Evolutionary conservation across 2,888 invertebrate genomes (phyloP).

Genomic region (Cremastinae sp.): DNA sequence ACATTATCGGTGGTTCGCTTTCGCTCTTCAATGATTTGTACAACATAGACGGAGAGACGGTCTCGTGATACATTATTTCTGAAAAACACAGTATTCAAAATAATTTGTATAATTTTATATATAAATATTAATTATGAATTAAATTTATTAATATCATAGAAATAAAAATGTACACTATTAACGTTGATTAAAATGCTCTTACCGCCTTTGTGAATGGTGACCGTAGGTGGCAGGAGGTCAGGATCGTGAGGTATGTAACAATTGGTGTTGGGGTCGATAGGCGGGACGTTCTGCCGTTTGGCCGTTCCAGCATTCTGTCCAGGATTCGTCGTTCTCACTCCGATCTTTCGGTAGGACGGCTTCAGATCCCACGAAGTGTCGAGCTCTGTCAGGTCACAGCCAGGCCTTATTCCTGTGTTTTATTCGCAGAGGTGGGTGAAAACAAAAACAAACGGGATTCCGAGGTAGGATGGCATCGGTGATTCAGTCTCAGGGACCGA

Average conservation of each 20-base stretch:
- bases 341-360: conserved; percentile 76
- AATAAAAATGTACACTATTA: background rate
- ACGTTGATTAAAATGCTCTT: conserved; percentile 64
- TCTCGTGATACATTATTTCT: conserved; percentile 82
- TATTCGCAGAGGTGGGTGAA: conserved; percentile 76
- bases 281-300: conserved; percentile 78
- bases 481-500: conserved; percentile 18
- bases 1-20: conserved; percentile 83
- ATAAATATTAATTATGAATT: too few relatives aligned
- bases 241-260: conserved; percentile 83
- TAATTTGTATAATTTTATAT: background rate
- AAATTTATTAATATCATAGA: too few relatives aligned
- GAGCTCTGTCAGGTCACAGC: conserved; percentile 91
- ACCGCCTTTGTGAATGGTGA: conserved; percentile 82
- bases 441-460: conserved; percentile 75
- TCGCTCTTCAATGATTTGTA: conserved; percentile 83
- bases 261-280: conserved; percentile 81
- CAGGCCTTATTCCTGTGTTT: conserved; percentile 86
- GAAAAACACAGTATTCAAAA: too few relatives aligned
- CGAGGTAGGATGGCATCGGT: conserved; percentile 58
- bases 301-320: conserved; percentile 67
- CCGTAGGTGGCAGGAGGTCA: conserved; percentile 82
- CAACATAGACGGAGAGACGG: conserved; percentile 82
- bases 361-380: conserved; percentile 84
- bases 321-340: conserved; percentile 75